Evolutionary conservation across 2,113 vertebrate genomes (phyloP).

Genomic region (Butastur rufipennis): DNA sequence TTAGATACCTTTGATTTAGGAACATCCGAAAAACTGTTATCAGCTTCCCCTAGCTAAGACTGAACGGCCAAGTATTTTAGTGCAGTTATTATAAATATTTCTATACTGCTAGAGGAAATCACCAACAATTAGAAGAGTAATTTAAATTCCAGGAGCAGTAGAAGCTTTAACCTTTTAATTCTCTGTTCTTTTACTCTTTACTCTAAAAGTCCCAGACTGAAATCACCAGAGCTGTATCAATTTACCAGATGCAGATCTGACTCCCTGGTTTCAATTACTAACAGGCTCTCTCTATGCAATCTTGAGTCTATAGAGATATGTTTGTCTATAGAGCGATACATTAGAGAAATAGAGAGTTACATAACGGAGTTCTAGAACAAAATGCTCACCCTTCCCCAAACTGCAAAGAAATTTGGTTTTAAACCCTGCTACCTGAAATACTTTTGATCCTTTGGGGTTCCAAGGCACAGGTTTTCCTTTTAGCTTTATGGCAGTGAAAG

Average conservation of each 20-base stretch:
- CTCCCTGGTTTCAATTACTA: neutral
- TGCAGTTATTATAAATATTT: neutral
- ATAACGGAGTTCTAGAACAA: neutral
- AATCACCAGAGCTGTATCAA: neutral
- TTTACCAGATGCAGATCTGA: neutral
- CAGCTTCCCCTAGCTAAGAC: neutral
- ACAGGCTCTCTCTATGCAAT: neutral
- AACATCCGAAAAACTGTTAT: neutral
- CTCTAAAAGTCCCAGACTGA: neutral
- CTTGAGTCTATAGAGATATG: neutral
- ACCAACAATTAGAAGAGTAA: neutral
- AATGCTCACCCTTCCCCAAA: neutral
- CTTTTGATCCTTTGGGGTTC: neutral
- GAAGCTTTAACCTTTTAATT: neutral
- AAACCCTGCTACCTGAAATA: neutral
- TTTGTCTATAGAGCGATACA: neutral
- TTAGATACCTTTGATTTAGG: neutral
- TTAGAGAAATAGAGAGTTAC: neutral
- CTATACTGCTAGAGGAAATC: neutral
- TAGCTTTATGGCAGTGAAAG: neutral
- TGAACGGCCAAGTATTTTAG: neutral
- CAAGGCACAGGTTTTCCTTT: neutral
- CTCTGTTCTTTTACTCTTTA: neutral
- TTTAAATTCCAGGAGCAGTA: neutral
- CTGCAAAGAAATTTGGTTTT: neutral